Evolutionary conservation across 2,797 vertebrate genomes (phyloP).

Genomic region (Meda fulgida): DNA sequence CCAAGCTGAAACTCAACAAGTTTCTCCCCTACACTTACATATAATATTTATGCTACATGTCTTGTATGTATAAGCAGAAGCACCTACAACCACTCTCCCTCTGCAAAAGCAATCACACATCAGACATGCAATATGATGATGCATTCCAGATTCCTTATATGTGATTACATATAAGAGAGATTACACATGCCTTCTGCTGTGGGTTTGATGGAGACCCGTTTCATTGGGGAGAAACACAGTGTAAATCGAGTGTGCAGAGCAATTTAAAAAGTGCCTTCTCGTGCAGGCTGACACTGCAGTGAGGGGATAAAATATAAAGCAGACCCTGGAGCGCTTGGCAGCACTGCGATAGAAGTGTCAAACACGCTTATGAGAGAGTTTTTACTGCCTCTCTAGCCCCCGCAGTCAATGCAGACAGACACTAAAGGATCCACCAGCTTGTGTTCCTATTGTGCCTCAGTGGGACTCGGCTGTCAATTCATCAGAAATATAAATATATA

Average conservation of each 20-base stretch:
- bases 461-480: constrained; percentile 59
- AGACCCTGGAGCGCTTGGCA: constrained; percentile 63
- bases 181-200: constrained; percentile 21
- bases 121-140: constrained; percentile 24
- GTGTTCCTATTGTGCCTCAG: constrained; percentile 59
- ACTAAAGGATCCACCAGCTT: constrained; percentile 58
- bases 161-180: constrained; percentile 29
- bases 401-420: constrained; percentile 58
- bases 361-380: constrained; percentile 64
- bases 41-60: no score
- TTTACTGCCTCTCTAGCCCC: constrained; percentile 68
- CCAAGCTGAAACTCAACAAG: background rate
- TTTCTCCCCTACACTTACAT: background rate
- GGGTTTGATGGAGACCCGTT: constrained; percentile 42
- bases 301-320: constrained; percentile 68
- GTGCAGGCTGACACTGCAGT: constrained; percentile 69
- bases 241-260: constrained; percentile 63
- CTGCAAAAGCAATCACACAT: background rate
- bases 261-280: constrained; percentile 63
- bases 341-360: constrained; percentile 70
- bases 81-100: background rate
- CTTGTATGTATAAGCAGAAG: background rate
- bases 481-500: constrained; percentile 44
- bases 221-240: constrained; percentile 47
- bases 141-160: constrained; percentile 24